Evolutionary conservation across 2,113 vertebrate genomes (phyloP), one percentile per base, ranked within the genome.

Genomic region (Pachycephala philippinensis): DNA sequence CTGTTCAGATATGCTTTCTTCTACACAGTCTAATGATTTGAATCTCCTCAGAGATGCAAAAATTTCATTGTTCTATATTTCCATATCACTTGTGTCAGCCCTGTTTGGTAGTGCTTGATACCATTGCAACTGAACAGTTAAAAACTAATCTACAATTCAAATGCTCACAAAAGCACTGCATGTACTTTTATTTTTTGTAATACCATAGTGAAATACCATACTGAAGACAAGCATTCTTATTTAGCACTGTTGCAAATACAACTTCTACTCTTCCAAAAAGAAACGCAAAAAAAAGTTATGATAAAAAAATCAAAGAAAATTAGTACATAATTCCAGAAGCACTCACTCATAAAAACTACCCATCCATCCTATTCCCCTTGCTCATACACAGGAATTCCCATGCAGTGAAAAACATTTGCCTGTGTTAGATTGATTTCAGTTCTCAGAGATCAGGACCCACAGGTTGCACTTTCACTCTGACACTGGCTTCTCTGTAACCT

Each of bases 141-240:
- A 93, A 92, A 50, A 59, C 30, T 75, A 47, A 93, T 89, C 30
- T 93, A 66, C 83, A 92, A 81, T 81, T 90, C 89, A 93, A 90
- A 93, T 89, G 33, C 26, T 79, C 31, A 69, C 71, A 81, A 81
- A 92, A 81, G 50, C 83, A 77, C 16, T 12, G 21, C 28, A 77
- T 1, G 2, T 60, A 35, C 12, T 72, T 83, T 33, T 37, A 11
- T 12, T 78, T 90, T 82, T 74, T 93, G 22, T 28, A 74, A 75
- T 26, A 78, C 11, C 7, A 6, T 6, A 52, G 27, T 26, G 68
- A 74, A 92, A 91, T 66, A 53, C 14, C 70, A 28, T 21, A 61
- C 24, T 65, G 39, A 86, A 65, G 26, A 92, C 39, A 92, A 70
- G 33, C 11, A 52, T 61, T 69, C 39, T 74, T 39, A 39, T 14